phyloP scores from a whole-genome alignment of 2,113 vertebrate genomes.

The Fukomys damarensis region DNA sequence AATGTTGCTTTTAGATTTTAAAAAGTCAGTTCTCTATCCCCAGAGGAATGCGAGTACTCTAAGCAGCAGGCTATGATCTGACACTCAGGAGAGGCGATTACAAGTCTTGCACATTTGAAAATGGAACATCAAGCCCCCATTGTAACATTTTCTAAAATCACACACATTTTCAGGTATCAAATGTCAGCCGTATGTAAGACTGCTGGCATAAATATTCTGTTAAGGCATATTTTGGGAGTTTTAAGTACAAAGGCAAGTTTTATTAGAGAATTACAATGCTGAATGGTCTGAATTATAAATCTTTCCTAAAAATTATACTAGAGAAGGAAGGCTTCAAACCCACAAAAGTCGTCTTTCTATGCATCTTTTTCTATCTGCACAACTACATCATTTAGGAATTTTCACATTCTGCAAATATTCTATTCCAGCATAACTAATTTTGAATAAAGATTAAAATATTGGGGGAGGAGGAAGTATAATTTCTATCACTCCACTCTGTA shows the following conservation, averaged over 20 bases:
- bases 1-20: not conserved
- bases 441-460: not conserved
- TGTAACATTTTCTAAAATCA: not conserved
- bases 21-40: not conserved
- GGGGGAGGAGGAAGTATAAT: not conserved
- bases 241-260: conserved; percentile 5
- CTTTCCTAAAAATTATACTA: conserved; percentile 1
- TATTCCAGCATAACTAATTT: conserved; percentile 12
- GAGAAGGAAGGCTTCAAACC: not conserved
- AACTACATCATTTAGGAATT: not conserved
- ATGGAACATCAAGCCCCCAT: not conserved
- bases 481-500: not conserved
- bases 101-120: not conserved
- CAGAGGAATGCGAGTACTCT: not conserved
- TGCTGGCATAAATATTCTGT: conserved; percentile 18
- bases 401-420: not conserved
- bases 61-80: not conserved
- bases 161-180: not conserved
- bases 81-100: not conserved
- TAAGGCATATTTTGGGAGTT: not conserved
- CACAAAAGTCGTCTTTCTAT: not conserved
- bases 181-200: not conserved
- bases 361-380: not conserved
- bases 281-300: conserved; percentile 23
- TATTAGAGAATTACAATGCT: conserved; percentile 33